Percentiles rank a stretch among this genome's conserved stretches.
Evolutionary conservation across 2,888 invertebrate genomes (phyloP).

Genomic region (Entomobrya proxima): DNA sequence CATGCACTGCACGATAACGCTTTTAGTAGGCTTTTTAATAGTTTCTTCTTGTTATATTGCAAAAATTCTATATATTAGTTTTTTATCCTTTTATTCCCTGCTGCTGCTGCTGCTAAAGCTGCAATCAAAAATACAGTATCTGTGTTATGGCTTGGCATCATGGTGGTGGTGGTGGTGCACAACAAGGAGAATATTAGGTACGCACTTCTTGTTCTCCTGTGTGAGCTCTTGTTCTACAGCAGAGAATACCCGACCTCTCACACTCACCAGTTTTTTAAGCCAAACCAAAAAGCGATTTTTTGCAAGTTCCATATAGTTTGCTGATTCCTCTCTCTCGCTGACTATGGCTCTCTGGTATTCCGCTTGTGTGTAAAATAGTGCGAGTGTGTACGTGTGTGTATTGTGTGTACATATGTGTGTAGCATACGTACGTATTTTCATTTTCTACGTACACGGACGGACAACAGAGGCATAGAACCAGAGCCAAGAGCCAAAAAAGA

Average conservation of each 20-base stretch:
- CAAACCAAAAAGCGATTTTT: constrained; percentile 50
- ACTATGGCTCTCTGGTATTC: constrained; percentile 30
- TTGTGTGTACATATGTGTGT: constrained; percentile 55
- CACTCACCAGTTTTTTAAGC: constrained; percentile 52
- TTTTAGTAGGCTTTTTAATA: neutral
- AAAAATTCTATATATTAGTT: constrained; percentile 8
- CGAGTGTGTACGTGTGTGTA: constrained; percentile 40
- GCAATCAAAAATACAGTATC: constrained; percentile 51
- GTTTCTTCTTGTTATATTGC: constrained; percentile 42
- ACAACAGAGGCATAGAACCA: constrained; percentile 12
- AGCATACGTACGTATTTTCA: constrained; percentile 11
- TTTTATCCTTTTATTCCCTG: neutral
- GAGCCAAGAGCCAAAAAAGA: neutral
- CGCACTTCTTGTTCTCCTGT: constrained; percentile 59
- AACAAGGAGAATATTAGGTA: constrained; percentile 70
- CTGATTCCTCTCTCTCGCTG: constrained; percentile 30
- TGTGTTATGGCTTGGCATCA: constrained; percentile 23
- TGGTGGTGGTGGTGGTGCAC: constrained; percentile 50
- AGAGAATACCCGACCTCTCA: constrained; percentile 54
- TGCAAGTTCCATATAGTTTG: constrained; percentile 63
- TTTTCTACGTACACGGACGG: constrained; percentile 34
- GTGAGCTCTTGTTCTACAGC: constrained; percentile 7
- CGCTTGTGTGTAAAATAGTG: constrained; percentile 46
- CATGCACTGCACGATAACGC: constrained; percentile 31
- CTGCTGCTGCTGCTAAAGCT: constrained; percentile 27